A percentile compares a stretch with the other conserved stretches of the same genome.
These are phyloP conservation scores for Drosophila buzzatii DNA, from an alignment of 2,888 invertebrate species.

Conservation along the genomic window DNA sequence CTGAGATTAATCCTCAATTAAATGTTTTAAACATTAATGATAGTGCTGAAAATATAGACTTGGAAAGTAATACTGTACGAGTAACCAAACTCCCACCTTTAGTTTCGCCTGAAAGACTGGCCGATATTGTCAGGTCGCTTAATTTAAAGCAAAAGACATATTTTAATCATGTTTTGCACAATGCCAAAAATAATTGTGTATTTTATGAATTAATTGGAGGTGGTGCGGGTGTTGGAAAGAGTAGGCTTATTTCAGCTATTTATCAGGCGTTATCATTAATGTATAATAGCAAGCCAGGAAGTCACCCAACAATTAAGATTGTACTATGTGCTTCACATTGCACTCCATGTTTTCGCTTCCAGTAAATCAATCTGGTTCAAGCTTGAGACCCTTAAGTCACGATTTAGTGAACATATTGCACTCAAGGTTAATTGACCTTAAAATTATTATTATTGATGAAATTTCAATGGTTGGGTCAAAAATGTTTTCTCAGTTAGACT, in stretches of 20 bases:
- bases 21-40: not conserved
- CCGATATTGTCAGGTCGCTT: not conserved
- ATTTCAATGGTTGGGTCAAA: not conserved
- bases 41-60: not conserved
- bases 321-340: too few species aligned
- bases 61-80: not conserved
- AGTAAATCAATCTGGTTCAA: too few species aligned
- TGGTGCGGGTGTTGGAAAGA: not conserved
- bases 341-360: too few species aligned
- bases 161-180: not conserved
- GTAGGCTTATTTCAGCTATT: not conserved
- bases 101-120: not conserved
- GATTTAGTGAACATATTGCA: too few species aligned
- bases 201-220: conserved; percentile 1
- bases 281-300: not conserved
- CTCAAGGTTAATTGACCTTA: not conserved
- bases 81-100: not conserved
- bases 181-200: not conserved
- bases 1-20: not conserved
- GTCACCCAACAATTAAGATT: not conserved
- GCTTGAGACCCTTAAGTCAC: too few species aligned
- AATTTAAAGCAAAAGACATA: not conserved
- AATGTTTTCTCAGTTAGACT: not conserved
- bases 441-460: not conserved
- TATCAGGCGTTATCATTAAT: not conserved